Conservation (phyloP, 92 coral and sea anemone species). For the Ricordea florida region DNA sequence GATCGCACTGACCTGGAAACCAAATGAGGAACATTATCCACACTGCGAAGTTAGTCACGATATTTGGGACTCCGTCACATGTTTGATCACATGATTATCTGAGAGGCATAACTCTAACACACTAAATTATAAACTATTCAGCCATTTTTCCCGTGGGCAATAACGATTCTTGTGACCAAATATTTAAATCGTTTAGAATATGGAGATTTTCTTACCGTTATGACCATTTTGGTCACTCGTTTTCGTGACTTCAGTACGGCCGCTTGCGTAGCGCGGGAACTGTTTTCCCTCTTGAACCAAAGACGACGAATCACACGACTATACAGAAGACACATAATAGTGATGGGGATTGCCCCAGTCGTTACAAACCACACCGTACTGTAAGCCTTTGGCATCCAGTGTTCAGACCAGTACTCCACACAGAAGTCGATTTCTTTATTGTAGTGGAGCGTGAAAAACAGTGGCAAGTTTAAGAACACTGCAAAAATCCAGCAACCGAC, state of each 20-base stretch:
- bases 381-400: constrained; percentile 57
- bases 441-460: constrained; percentile 30
- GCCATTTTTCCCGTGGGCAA: not conserved
- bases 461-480: constrained; percentile 41
- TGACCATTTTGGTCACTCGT: constrained; percentile 61
- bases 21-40: not conserved
- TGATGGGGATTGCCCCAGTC: constrained; percentile 48
- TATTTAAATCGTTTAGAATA: not conserved
- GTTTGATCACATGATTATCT: no score
- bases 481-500: constrained; percentile 49
- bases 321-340: constrained; percentile 47
- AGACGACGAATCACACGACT: constrained; percentile 44
- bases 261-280: constrained; percentile 26
- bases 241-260: constrained; percentile 61
- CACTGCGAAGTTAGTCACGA: no score
- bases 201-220: constrained; percentile 25
- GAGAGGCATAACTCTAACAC: no score
- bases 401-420: constrained; percentile 54
- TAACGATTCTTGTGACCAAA: not conserved
- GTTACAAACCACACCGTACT: constrained; percentile 44
- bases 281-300: constrained; percentile 35
- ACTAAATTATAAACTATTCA: no score
- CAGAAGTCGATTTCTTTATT: constrained; percentile 49
- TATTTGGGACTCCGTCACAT: no score
- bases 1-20: constrained; percentile 26